phyloP scores from a whole-genome alignment of 2,888 invertebrate genomes.

The Congeria kusceri region DNA sequence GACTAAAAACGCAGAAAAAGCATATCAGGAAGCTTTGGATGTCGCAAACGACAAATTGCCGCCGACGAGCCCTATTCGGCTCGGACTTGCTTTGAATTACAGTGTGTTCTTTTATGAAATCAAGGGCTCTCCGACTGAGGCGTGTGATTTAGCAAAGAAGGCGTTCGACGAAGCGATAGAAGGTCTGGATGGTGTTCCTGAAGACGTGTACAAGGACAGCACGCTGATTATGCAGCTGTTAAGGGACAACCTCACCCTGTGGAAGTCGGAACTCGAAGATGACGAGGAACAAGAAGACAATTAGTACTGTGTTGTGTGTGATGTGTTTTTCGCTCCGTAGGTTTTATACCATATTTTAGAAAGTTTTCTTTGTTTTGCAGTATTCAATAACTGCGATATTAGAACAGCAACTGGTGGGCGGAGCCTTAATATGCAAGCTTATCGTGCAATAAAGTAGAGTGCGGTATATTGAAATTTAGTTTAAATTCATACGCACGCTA shows the following conservation, averaged over 20 bases:
- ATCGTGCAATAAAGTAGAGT: too few relatives aligned
- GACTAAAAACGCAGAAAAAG: slow-evolving; percentile 95
- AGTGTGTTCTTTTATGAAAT: slow-evolving; percentile 99
- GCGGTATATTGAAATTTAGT: too few relatives aligned
- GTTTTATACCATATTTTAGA: too few relatives aligned
- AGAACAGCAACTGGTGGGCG: too few relatives aligned
- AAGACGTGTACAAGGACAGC: slow-evolving; percentile 99
- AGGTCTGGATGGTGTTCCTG: slow-evolving; percentile 98
- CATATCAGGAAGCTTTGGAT: slow-evolving; percentile 99
- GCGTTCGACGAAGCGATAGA: slow-evolving; percentile 99
- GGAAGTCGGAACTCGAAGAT: slow-evolving; percentile 96
- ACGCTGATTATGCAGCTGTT: slow-evolving; percentile 99
- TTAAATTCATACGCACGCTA: too few relatives aligned
- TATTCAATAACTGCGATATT: too few relatives aligned
- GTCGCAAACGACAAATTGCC: slow-evolving; percentile 99
- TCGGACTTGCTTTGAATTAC: slow-evolving; percentile 99
- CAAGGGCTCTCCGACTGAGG: slow-evolving; percentile 98
- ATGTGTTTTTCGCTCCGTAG: too few relatives aligned
- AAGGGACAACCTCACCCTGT: slow-evolving; percentile 89
- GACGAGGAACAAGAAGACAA: slow-evolving; percentile 36
- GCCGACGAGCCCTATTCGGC: slow-evolving; percentile 99
- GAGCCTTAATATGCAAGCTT: too few relatives aligned
- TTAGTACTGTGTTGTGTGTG: too few relatives aligned
- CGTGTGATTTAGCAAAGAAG: slow-evolving; percentile 99
- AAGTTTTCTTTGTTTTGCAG: too few relatives aligned